Evolutionary conservation across 2,113 vertebrate species (phyloP).

Genomic region (Atlantisia rogersi): DNA sequence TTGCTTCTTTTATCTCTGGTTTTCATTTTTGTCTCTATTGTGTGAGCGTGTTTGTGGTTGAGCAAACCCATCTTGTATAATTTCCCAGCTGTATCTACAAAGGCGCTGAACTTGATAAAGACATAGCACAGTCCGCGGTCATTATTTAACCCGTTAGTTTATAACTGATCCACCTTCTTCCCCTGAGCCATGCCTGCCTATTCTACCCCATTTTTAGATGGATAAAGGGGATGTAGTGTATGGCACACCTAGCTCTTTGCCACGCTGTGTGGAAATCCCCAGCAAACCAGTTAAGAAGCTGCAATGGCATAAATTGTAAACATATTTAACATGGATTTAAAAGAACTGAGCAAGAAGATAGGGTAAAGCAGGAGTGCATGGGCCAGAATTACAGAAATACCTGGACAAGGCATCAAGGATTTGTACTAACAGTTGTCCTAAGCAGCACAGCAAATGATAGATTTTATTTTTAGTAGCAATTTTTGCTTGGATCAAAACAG

Average conservation of each 20-base stretch:
- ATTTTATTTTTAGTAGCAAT: background rate
- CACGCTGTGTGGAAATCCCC: background rate
- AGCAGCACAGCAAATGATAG: background rate
- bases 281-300: background rate
- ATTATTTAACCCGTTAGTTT: slow-evolving; percentile 30
- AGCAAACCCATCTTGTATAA: slow-evolving; percentile 39
- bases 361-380: background rate
- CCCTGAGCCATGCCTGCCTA: background rate
- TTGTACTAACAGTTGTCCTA: background rate
- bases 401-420: background rate
- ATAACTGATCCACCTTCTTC: background rate
- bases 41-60: background rate
- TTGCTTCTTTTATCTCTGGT: slow-evolving; percentile 28
- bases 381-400: background rate
- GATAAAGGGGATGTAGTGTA: background rate
- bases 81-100: slow-evolving; percentile 47
- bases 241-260: background rate
- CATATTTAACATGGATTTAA: background rate
- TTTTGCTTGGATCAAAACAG: background rate
- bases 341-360: background rate
- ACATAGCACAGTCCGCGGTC: background rate
- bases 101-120: slow-evolving; percentile 8
- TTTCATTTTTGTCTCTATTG: slow-evolving; percentile 23
- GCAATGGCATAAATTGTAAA: background rate
- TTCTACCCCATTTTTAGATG: background rate